Evolutionary conservation across 2,113 vertebrate genomes (phyloP).

Genomic region (Triplophysa tibetana): DNA sequence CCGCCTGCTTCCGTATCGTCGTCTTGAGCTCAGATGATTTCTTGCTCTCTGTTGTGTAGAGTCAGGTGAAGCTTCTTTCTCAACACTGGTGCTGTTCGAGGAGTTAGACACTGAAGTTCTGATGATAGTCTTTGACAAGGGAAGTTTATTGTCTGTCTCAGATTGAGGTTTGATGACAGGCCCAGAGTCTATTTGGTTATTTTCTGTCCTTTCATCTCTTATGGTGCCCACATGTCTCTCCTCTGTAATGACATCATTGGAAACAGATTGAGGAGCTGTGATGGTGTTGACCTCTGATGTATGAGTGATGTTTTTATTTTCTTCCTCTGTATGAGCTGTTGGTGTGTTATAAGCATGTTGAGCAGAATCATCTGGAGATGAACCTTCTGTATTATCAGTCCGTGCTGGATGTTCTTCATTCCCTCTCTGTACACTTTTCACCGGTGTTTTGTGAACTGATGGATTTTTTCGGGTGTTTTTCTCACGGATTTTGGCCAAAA

Average conservation of each 20-base stretch:
- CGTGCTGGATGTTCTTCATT: constrained; percentile 19
- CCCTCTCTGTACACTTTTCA: constrained; percentile 42
- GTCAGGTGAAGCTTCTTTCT: constrained; percentile 44
- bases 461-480: constrained; percentile 69
- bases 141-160: constrained; percentile 13
- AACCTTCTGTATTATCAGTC: constrained; percentile 63
- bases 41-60: constrained; percentile 54
- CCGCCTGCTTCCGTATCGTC: constrained; percentile 74
- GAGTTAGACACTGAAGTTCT: constrained; percentile 40
- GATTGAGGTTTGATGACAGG: constrained; percentile 15
- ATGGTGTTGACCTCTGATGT: constrained; percentile 41
- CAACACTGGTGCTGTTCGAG: constrained; percentile 2
- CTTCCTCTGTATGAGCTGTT: constrained; percentile 19
- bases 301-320: constrained; percentile 40
- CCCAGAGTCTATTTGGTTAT: neutral
- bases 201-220: constrained; percentile 33
- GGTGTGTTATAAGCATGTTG: constrained; percentile 44
- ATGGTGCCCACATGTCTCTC: constrained; percentile 27
- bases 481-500: constrained; percentile 87
- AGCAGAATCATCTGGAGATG: constrained; percentile 72
- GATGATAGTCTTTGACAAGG: neutral
- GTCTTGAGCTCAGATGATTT: constrained; percentile 70
- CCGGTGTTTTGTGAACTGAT: constrained; percentile 50
- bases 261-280: constrained; percentile 45
- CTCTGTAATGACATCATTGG: constrained; percentile 46